Evolutionary conservation across 1,140 invertebrate species (phyloP), one percentile per base, ranked within the genome.

Genomic region (Trichomalopsis sarcophagae): DNA sequence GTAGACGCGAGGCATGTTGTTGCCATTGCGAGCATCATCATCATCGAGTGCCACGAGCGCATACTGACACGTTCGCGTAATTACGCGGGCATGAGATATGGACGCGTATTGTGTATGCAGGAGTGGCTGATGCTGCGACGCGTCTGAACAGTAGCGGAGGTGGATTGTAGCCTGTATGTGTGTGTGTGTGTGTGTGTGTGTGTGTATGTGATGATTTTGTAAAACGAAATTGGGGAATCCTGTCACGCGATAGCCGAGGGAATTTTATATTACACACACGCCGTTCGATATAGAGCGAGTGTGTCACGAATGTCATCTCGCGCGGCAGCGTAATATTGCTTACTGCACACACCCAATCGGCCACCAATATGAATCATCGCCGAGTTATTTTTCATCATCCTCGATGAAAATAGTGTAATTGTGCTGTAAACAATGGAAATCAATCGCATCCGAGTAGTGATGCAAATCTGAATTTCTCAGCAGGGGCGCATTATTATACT

Each of bases 31-130:
- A 62, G 55, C 55, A 62, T 62, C 55, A 62, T 62, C 55, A 62
- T 71, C 30, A 33, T 71, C 69, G 69, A 75, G 68, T 33, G 73
- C 33, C 36, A 33, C 17, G 21, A 36, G 73, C 73, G 73, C 73
- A 75, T 75, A 75, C 73, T 75, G 27, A 30, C 75, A 77, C 75
- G 75, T 77, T 27, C 75, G 75, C 75, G 40, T 50, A 50, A 47
- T 77, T 55, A 77, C 75, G 75, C 40, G 75, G n/a, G 75, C 23
- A 62, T 62, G 55, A 62, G 55, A 62, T 62, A 62, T 62, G 55
- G 21, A 62, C 36, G 27, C 30, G 73, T 11, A 30, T n/a, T 13
- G 27, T 69, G n/a, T 69, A 17, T 27, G 21, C 7, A 71, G n/a
- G 62, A 66, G 62, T 33, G 5, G 17, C 68, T 62, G 14, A 21